Evolutionary conservation across 1,140 invertebrate species (phyloP), one percentile per base, ranked within the genome.

Genomic region (Apis cerana): DNA sequence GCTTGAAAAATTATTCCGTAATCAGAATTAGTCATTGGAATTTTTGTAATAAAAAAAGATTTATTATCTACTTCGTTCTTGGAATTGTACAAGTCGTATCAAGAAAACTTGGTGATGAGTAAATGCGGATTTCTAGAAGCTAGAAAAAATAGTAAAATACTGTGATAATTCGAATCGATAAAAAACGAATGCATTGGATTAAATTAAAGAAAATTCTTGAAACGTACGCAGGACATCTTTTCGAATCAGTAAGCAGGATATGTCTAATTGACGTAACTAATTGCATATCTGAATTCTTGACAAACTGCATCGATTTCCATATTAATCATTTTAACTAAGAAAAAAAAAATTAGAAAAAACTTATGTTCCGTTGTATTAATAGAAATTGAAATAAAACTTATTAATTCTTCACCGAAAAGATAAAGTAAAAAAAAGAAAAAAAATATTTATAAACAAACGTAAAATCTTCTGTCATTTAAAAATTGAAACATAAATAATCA

Each of bases 241-340:
- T 54, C n/a, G 12, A 59, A 27, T 33, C 15, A 17, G 17, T 23
- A 3, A n/a, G 2, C 58, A 80, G 27, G 59, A 64, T 72, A 19
- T 27, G 0, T 43, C 7, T 77, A 56, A 67, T 77, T 17, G 62
- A 56, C 15, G 62, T 33, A 17, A 10, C 21, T 80, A 80, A 80
- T 74, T 72, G 33, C 23, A 5, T 11, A 8, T n/a, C 12, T 52
- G 1, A 33, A 43, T 71, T 72, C 68, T 54, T 56, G 1, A 8
- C 1, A 27, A 48, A 69, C 15, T 27, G 19, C n/a, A 21, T 67
- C 7, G 50, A 59, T 23, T 23, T 58, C 52, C 33, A 68, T 15
- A 8, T 19, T 27, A 62, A 78, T 52, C 17, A 19, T 12, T 19
- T 33, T 11, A 5, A 17, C n/a, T 43, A 43, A 43, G 19, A 56